Percentiles rank a stretch among this genome's conserved stretches.
These are phyloP conservation scores for Menidia menidia DNA, from an alignment of 2,797 vertebrate species.

Conservation along the genomic window DNA sequence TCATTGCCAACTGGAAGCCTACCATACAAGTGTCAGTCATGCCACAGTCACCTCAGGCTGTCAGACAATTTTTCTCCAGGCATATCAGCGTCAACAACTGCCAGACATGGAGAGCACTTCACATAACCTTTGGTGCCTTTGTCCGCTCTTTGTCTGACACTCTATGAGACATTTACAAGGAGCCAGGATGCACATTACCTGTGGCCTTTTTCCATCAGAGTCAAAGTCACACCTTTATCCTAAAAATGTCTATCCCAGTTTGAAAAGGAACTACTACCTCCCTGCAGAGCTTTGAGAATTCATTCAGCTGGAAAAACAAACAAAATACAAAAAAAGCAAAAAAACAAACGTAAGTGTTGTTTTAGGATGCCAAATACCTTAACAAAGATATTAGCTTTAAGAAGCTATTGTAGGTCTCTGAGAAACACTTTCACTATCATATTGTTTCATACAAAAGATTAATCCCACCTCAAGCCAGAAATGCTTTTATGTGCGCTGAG, in stretches of 20 bases:
- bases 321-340: not conserved
- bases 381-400: not conserved
- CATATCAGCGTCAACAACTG: constrained; percentile 4
- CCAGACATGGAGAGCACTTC: constrained; percentile 21
- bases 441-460: not conserved
- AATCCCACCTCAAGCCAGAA: not conserved
- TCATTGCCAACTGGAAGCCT: constrained; percentile 19
- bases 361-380: not conserved
- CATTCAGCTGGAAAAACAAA: constrained; percentile 12
- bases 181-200: constrained; percentile 4
- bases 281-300: constrained; percentile 1
- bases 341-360: not conserved
- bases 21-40: constrained; percentile 16
- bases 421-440: not conserved
- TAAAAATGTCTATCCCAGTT: constrained; percentile 13
- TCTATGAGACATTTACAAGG: constrained; percentile 5
- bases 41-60: constrained; percentile 3
- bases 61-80: constrained; percentile 20
- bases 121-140: constrained; percentile 13
- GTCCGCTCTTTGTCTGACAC: constrained; percentile 6
- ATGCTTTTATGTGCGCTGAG: constrained; percentile 4
- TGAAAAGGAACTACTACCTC: not conserved
- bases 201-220: constrained; percentile 9
- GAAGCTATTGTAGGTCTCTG: not conserved
- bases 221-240: constrained; percentile 6